Conservation (phyloP, 2,797 vertebrate genomes). For the Echeneis naucrates region DNA sequence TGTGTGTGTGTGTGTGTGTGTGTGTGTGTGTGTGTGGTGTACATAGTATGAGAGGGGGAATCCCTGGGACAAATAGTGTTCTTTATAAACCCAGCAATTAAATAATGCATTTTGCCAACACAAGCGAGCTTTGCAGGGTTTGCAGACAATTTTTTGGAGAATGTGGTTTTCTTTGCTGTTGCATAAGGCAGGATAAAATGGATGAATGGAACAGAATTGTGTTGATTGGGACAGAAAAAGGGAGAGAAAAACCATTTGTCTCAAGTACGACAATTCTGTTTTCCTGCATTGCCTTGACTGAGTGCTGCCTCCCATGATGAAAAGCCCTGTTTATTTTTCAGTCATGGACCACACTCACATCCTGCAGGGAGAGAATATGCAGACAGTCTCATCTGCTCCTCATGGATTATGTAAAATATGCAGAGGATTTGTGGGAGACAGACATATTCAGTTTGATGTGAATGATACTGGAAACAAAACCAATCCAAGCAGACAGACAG, state of each 20-base stretch:
- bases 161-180: constrained; percentile 51
- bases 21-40: constrained; percentile 21
- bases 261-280: constrained; percentile 39
- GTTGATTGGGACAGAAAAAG: constrained; percentile 42
- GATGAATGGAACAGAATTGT: constrained; percentile 49
- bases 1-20: constrained; percentile 18
- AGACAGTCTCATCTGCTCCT: constrained; percentile 68
- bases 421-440: constrained; percentile 75
- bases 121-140: constrained; percentile 34
- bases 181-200: constrained; percentile 42
- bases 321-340: constrained; percentile 75
- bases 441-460: constrained; percentile 66
- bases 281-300: constrained; percentile 52
- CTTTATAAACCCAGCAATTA: constrained; percentile 53
- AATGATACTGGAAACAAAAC: constrained; percentile 67
- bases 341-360: constrained; percentile 59
- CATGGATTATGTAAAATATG: constrained; percentile 76
- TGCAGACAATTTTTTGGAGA: constrained; percentile 34
- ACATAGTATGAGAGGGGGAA: constrained; percentile 55
- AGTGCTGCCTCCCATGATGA: constrained; percentile 71
- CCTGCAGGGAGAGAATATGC: constrained; percentile 57
- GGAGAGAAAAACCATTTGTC: constrained; percentile 42
- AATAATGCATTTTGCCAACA: constrained; percentile 59
- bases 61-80: constrained; percentile 66
- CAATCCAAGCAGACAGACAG: constrained; percentile 58